Percentiles rank a stretch among this genome's conserved stretches.
Evolutionary conservation across 1,140 invertebrate species (phyloP).

Genomic region (Hylaeus anthracinus): DNA sequence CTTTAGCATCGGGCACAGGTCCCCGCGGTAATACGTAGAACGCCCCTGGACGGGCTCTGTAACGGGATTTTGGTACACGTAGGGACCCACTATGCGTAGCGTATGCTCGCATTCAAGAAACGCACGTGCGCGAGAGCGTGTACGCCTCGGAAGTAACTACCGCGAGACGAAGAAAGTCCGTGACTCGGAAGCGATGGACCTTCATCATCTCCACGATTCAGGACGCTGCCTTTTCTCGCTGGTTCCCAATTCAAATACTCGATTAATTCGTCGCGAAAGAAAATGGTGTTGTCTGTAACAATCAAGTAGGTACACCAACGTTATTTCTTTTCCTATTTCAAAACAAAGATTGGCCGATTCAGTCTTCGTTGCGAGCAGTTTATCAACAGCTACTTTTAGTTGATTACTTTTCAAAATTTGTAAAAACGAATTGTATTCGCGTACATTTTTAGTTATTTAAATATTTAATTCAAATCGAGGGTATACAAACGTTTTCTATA

Average conservation of each 20-base stretch:
- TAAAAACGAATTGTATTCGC: too few species aligned
- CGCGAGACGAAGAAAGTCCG: constrained; percentile 1
- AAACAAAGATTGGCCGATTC: too few species aligned
- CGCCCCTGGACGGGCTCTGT: constrained; percentile 40
- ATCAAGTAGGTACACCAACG: too few species aligned
- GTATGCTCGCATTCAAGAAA: constrained; percentile 23
- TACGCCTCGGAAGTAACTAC: constrained; percentile 18
- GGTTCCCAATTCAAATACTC: background rate
- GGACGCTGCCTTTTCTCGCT: background rate
- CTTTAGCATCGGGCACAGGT: constrained; percentile 45
- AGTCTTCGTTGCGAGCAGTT: too few species aligned
- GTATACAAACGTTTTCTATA: too few species aligned
- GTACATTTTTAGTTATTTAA: too few species aligned
- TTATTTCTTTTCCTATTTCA: too few species aligned
- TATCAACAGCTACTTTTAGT: too few species aligned
- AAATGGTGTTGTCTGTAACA: background rate
- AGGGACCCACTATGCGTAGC: constrained; percentile 36
- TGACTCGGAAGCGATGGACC: background rate
- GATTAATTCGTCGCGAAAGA: background rate
- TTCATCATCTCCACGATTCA: background rate
- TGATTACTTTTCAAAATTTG: too few species aligned
- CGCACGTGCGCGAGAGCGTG: constrained; percentile 25
- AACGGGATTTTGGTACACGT: constrained; percentile 60
- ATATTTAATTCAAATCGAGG: too few species aligned
- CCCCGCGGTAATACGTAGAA: constrained; percentile 19